A percentile compares a stretch with the other conserved stretches of the same genome.
phyloP scores from a whole-genome alignment of 2,113 vertebrate species.

The Dissostichus mawsoni region DNA sequence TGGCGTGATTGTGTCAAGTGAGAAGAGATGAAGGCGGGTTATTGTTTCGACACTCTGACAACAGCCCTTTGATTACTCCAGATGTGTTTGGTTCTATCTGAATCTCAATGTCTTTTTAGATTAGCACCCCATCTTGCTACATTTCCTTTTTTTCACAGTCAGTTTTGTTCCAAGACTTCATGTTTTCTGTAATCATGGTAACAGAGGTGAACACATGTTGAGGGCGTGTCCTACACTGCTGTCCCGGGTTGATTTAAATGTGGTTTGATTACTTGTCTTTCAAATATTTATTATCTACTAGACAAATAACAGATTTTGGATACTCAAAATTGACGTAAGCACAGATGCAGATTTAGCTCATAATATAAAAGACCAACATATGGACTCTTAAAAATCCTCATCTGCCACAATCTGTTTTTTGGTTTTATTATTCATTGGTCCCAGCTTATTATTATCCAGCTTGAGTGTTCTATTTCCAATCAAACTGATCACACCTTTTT shows the following conservation, averaged over 20 bases:
- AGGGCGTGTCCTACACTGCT: neutral
- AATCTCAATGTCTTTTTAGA: conserved; percentile 45
- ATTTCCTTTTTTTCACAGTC: conserved; percentile 16
- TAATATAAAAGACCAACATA: conserved; percentile 44
- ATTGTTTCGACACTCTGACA: conserved; percentile 72
- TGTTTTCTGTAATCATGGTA: conserved; percentile 32
- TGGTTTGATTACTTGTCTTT: conserved; percentile 33
- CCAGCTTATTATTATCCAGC: conserved; percentile 24
- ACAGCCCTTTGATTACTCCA: conserved; percentile 66
- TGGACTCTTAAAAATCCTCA: conserved; percentile 38
- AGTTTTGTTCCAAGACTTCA: conserved; percentile 12
- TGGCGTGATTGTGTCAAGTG: conserved; percentile 56
- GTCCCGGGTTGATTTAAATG: conserved; percentile 29
- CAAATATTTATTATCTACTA: conserved; percentile 48
- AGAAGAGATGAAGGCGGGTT: conserved; percentile 57
- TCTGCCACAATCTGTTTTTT: conserved; percentile 20
- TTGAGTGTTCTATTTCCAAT: conserved; percentile 25
- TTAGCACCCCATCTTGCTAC: conserved; percentile 13
- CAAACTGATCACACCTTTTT: neutral
- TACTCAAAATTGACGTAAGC: conserved; percentile 12
- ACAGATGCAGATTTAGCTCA: conserved; percentile 25
- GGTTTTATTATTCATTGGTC: conserved; percentile 9
- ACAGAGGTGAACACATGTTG: conserved; percentile 45
- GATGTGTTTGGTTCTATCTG: conserved; percentile 60
- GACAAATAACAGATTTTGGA: conserved; percentile 59